A percentile compares a stretch with the other conserved stretches of the same genome.
These are phyloP conservation scores for Bubalus kerabau DNA, from an alignment of 2,113 vertebrate genomes.

Conservation along the genomic window DNA sequence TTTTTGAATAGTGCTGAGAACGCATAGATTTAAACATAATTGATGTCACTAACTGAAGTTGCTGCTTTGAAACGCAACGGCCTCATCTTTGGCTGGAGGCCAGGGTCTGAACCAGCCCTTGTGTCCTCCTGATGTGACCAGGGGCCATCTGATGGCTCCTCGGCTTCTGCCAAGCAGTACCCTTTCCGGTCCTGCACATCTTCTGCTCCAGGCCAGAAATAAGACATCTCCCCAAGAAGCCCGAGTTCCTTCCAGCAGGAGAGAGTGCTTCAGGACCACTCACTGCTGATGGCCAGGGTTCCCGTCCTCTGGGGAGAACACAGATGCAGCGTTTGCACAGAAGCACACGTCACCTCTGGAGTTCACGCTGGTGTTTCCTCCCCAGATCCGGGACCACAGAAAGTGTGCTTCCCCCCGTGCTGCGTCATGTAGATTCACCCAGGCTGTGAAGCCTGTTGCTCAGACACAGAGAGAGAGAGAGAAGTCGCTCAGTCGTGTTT, in stretches of 20 bases:
- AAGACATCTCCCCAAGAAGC: background rate
- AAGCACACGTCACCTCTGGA: background rate
- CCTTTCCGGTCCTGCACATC: background rate
- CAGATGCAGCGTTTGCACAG: accelerated
- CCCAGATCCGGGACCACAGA: background rate
- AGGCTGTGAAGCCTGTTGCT: background rate
- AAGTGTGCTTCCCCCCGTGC: background rate
- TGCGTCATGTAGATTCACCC: accelerated
- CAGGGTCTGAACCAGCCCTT: accelerated
- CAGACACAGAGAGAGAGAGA: background rate
- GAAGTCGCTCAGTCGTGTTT: background rate
- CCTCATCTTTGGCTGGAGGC: too few species aligned
- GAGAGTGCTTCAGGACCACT: background rate
- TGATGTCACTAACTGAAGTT: background rate
- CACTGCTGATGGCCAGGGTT: background rate
- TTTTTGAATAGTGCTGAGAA: background rate
- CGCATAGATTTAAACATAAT: background rate
- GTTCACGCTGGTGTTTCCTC: background rate
- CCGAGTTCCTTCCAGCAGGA: background rate
- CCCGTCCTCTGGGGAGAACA: background rate
- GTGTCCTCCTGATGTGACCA: background rate
- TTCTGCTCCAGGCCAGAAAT: background rate
- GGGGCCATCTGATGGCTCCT: background rate
- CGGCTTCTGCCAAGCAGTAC: accelerated
- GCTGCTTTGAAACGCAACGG: background rate